These are phyloP conservation scores for Cerastis leucographa DNA, from an alignment of 2,888 invertebrate genomes.

Conservation along the genomic window DNA sequence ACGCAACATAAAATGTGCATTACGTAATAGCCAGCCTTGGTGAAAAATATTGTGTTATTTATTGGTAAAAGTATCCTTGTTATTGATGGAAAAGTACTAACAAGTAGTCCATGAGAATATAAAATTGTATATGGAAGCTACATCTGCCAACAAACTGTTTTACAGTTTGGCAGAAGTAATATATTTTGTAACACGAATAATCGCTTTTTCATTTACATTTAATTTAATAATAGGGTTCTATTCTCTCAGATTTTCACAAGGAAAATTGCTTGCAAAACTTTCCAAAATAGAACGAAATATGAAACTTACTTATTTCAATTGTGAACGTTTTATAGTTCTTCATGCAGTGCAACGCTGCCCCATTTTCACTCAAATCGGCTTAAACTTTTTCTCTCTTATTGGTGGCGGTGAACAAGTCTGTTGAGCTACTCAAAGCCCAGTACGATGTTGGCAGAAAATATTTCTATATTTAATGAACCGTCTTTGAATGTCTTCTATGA, in stretches of 20 bases:
- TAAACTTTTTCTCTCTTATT: neutral
- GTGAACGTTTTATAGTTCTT: slow-evolving; percentile 4
- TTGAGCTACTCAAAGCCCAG: neutral
- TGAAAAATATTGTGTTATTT: no score
- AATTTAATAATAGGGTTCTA: neutral
- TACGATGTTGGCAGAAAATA: slow-evolving; percentile 9
- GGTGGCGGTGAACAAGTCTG: slow-evolving; percentile 35
- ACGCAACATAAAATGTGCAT: no score
- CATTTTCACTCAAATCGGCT: slow-evolving; percentile 8
- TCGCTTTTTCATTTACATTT: no score
- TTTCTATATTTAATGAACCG: slow-evolving; percentile 23
- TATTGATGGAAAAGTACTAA: no score
- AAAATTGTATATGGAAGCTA: no score
- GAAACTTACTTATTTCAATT: slow-evolving; percentile 21
- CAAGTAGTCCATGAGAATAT: no score
- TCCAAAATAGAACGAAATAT: neutral
- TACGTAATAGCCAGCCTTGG: no score
- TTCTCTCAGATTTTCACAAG: neutral
- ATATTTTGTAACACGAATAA: no score
- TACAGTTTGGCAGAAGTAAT: no score
- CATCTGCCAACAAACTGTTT: no score
- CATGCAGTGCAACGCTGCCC: neutral
- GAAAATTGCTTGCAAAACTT: neutral
- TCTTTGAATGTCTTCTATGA: neutral
- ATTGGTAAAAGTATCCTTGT: no score